These are phyloP conservation scores for Mallotus villosus DNA, from an alignment of 2,797 vertebrate genomes.

Conservation along the genomic window DNA sequence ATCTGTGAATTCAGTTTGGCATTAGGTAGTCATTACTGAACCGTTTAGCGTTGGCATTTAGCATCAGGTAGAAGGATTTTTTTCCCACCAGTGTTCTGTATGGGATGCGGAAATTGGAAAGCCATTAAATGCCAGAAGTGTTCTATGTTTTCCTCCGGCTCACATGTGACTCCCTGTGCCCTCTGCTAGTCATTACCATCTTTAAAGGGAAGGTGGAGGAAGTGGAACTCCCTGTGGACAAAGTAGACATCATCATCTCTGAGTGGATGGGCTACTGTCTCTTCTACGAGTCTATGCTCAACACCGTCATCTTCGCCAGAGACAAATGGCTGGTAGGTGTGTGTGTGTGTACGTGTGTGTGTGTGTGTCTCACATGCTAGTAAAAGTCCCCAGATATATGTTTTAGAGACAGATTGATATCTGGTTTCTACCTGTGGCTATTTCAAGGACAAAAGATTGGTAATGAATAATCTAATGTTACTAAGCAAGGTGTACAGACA, in stretches of 20 bases:
- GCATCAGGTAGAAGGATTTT: background rate
- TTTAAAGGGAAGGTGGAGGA: constrained; percentile 98
- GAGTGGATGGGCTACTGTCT: constrained; percentile 99
- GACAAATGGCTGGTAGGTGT: constrained; percentile 95
- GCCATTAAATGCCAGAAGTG: background rate
- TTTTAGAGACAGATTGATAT: background rate
- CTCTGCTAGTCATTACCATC: constrained; percentile 90
- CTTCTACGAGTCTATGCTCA: constrained; percentile 98
- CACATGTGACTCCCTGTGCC: no score
- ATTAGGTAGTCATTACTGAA: constrained; percentile 13
- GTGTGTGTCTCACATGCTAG: background rate
- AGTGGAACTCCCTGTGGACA: constrained; percentile 92
- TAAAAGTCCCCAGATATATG: background rate
- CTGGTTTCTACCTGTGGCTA: background rate
- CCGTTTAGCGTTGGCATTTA: constrained; percentile 14
- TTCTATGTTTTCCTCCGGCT: background rate
- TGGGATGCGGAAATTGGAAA: background rate
- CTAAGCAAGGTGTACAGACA: background rate
- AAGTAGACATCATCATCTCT: constrained; percentile 97
- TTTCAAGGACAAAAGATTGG: background rate
- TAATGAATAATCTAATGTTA: background rate
- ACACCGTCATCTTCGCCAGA: constrained; percentile 96
- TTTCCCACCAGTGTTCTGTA: background rate
- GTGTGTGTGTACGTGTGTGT: constrained; percentile 1
- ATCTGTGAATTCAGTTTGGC: constrained; percentile 30